Percentiles rank a stretch among this genome's conserved stretches.
These are phyloP conservation scores for Menidia menidia DNA, from an alignment of 2,797 vertebrate genomes.

Conservation along the genomic window DNA sequence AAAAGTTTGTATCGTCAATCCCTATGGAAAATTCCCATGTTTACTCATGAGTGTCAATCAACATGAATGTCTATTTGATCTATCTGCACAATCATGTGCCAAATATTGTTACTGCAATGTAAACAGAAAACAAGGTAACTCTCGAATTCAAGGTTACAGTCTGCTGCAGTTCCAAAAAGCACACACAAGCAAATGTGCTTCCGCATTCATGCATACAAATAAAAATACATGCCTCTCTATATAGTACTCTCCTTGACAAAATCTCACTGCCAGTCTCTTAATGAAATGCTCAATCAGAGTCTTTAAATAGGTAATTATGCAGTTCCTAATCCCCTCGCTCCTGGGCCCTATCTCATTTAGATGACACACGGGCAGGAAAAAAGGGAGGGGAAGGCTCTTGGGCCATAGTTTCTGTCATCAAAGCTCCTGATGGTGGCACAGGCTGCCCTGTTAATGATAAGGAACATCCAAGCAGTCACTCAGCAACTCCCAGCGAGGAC, in stretches of 20 bases:
- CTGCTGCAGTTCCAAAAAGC: conserved; percentile 50
- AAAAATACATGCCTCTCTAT: conserved; percentile 59
- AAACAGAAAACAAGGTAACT: conserved; percentile 67
- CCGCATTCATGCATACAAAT: conserved; percentile 30
- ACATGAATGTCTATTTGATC: conserved; percentile 33
- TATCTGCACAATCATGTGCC: conserved; percentile 30
- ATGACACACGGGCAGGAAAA: conserved; percentile 74
- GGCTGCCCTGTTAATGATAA: conserved; percentile 76
- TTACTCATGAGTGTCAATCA: conserved; percentile 18
- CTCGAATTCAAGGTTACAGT: conserved; percentile 74
- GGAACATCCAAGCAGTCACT: conserved; percentile 77
- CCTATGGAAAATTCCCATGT: conserved; percentile 8
- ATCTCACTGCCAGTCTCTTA: conserved; percentile 82
- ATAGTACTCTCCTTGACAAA: conserved; percentile 78
- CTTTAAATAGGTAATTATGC: conserved; percentile 90
- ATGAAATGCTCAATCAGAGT: conserved; percentile 88
- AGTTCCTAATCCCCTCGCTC: conserved; percentile 80
- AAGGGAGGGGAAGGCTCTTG: conserved; percentile 66
- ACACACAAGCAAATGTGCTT: conserved; percentile 38
- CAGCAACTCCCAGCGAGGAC: conserved; percentile 72
- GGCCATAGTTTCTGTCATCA: conserved; percentile 74
- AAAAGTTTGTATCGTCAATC: neutral
- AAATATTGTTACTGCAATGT: conserved; percentile 51
- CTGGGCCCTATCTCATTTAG: conserved; percentile 81
- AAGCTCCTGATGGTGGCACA: conserved; percentile 66